Evolutionary conservation across 2,113 vertebrate genomes (phyloP).

Genomic region (Perccottus glenii): DNA sequence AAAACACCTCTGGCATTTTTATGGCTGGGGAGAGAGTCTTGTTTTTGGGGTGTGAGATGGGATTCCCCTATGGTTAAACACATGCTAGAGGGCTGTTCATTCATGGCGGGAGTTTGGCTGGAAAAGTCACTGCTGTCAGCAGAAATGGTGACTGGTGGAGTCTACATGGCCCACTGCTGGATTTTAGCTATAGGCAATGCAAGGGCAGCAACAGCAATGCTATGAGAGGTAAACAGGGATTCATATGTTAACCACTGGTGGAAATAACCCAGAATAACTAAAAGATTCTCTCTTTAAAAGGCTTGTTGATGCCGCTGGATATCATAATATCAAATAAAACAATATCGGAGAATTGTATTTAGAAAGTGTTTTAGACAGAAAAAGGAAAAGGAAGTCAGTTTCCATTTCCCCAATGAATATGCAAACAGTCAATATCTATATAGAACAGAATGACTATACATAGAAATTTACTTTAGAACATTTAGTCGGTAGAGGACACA

Average conservation of each 20-base stretch:
- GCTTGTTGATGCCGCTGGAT: constrained; percentile 42
- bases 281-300: constrained; percentile 20
- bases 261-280: constrained; percentile 32
- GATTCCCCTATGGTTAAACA: constrained; percentile 58
- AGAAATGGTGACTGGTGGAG: constrained; percentile 62
- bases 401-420: not conserved
- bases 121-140: constrained; percentile 70
- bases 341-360: constrained; percentile 25
- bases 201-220: constrained; percentile 43
- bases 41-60: constrained; percentile 47
- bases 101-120: constrained; percentile 59
- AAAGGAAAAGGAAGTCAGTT: constrained; percentile 9
- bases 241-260: constrained; percentile 23
- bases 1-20: constrained; percentile 71
- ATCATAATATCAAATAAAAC: constrained; percentile 35
- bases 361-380: constrained; percentile 19
- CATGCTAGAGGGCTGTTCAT: constrained; percentile 60
- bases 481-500: too few relatives aligned
- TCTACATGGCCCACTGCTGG: constrained; percentile 45
- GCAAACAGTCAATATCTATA: not conserved
- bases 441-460: not conserved
- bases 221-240: constrained; percentile 39
- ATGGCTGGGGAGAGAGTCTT: constrained; percentile 57
- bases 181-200: constrained; percentile 53
- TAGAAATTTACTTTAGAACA: not conserved